A percentile compares a stretch with the other conserved stretches of the same genome.
phyloP scores from a whole-genome alignment of 2,113 vertebrate species.

The Menidia beryllina region DNA sequence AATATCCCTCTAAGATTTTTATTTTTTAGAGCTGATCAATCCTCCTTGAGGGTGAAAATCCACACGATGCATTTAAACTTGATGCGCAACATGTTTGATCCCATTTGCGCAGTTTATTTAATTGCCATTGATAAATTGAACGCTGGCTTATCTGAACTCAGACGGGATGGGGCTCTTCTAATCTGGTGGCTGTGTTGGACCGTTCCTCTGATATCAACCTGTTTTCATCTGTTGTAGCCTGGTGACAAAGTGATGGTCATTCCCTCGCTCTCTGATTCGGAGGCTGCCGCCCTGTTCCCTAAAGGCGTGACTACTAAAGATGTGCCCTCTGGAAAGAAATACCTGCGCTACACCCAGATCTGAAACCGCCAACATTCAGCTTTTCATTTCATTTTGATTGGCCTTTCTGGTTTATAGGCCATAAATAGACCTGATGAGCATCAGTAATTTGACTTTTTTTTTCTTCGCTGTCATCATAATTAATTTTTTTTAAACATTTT shows the following conservation, averaged over 20 bases:
- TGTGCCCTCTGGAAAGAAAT: conserved; percentile 93
- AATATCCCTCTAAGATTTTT: no score
- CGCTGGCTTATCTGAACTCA: no score
- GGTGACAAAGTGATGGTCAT: conserved; percentile 94
- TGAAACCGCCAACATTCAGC: conserved; percentile 48
- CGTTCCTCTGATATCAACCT: background rate
- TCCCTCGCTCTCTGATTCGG: conserved; percentile 88
- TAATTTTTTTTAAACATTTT: conserved; percentile 1
- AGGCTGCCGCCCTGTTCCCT: conserved; percentile 89
- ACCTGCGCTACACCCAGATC: conserved; percentile 92
- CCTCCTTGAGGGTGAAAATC: background rate
- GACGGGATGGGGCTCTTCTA: background rate
- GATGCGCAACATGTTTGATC: background rate
- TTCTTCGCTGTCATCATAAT: no score
- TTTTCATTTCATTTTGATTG: background rate
- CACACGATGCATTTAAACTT: background rate
- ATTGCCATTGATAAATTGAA: background rate
- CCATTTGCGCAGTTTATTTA: background rate
- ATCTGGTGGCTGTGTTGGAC: background rate
- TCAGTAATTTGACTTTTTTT: background rate
- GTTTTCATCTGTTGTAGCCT: conserved; percentile 65
- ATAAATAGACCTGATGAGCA: conserved; percentile 2
- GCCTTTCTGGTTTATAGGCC: background rate
- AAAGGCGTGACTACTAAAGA: conserved; percentile 90
- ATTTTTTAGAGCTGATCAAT: no score